Conservation (phyloP, 2,797 vertebrate genomes). For the Lateolabrax maculatus region DNA sequence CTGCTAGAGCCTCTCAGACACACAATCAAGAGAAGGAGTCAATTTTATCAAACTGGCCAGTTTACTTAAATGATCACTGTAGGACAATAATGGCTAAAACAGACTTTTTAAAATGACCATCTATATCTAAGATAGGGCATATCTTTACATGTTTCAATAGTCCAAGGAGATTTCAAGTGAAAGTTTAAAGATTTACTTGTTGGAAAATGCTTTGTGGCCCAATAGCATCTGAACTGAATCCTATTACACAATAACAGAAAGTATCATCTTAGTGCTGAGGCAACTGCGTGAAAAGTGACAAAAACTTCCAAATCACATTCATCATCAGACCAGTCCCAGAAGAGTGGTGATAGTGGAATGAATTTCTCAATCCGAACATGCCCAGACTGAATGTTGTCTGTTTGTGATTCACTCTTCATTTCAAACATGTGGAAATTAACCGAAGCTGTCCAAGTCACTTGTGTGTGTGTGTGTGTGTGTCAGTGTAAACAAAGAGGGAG, state of each 20-base stretch:
- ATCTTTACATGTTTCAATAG: neutral
- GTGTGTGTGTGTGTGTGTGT: slow-evolving; percentile 16
- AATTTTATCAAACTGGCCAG: neutral
- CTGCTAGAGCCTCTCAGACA: slow-evolving; percentile 41
- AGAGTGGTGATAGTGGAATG: slow-evolving; percentile 19
- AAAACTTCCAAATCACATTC: slow-evolving; percentile 37
- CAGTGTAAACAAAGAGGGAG: slow-evolving; percentile 53
- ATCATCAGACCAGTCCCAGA: slow-evolving; percentile 23
- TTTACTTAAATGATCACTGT: slow-evolving; percentile 23
- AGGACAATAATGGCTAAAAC: neutral
- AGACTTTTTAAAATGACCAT: neutral
- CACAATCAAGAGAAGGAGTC: slow-evolving; percentile 16
- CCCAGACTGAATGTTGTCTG: slow-evolving; percentile 49
- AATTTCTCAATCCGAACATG: slow-evolving; percentile 71
- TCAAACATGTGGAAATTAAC: slow-evolving; percentile 61
- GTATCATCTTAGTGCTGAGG: neutral
- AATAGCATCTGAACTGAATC: neutral
- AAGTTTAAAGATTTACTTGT: slow-evolving; percentile 6
- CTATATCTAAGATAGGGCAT: neutral
- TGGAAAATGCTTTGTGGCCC: neutral
- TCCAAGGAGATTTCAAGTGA: neutral
- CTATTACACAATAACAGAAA: neutral
- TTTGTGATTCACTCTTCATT: slow-evolving; percentile 53
- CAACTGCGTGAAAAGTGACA: neutral
- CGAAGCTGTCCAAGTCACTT: slow-evolving; percentile 37